phyloP scores from a whole-genome alignment of 2,797 vertebrate species.

The Microcaecilia unicolor region DNA sequence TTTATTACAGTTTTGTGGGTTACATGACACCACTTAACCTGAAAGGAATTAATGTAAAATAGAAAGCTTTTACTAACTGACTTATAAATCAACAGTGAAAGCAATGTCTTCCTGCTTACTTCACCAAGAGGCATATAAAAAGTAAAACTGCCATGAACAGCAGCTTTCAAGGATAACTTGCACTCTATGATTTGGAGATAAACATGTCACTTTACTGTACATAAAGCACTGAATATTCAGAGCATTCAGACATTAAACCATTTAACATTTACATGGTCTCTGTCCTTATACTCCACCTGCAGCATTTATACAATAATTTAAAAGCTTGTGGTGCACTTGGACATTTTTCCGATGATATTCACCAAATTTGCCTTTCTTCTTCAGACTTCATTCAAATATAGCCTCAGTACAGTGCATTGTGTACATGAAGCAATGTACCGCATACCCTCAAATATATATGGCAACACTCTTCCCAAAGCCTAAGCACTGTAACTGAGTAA shows the following conservation, averaged over 20 bases:
- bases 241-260: background rate
- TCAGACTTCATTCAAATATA: too few species aligned
- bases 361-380: too few species aligned
- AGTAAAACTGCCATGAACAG: constrained; percentile 2
- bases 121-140: constrained; percentile 2
- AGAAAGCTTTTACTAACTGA: background rate
- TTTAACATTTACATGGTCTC: too few species aligned
- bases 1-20: constrained; percentile 3
- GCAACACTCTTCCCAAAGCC: too few species aligned
- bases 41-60: constrained; percentile 11
- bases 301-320: background rate
- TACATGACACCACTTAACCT: background rate
- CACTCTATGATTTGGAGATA: background rate
- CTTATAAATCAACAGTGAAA: background rate
- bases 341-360: background rate
- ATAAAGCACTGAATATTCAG: constrained; percentile 4
- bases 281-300: background rate
- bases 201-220: background rate
- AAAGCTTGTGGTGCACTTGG: too few species aligned
- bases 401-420: too few species aligned
- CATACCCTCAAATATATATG: too few species aligned
- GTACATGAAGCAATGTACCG: too few species aligned
- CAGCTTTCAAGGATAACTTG: constrained; percentile 4
- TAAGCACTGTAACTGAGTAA: too few species aligned
- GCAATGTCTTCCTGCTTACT: background rate